phyloP scores from a whole-genome alignment of 2,797 vertebrate genomes.

The Smutsia gigantea region DNA sequence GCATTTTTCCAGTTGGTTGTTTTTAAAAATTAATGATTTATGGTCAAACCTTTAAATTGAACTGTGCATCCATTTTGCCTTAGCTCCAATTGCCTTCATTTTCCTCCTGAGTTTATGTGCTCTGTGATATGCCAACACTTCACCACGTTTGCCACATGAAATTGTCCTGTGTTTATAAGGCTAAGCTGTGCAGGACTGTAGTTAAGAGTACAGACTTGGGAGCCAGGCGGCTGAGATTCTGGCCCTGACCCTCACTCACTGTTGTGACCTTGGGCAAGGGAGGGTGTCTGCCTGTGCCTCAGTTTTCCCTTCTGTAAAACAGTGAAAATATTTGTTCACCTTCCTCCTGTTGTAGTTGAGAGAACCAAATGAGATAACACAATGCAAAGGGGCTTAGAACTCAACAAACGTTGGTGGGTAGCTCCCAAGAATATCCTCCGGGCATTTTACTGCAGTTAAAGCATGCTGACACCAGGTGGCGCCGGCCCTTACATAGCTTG shows the following conservation, averaged over 20 bases:
- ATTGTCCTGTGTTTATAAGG: background rate
- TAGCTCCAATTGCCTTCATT: background rate
- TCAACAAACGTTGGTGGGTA: no score
- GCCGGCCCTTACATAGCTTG: fast-evolving
- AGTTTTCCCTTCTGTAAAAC: background rate
- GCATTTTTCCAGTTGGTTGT: background rate
- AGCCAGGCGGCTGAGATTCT: background rate
- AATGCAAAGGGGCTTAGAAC: background rate
- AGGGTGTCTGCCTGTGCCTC: background rate
- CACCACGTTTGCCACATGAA: background rate
- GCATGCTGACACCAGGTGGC: background rate
- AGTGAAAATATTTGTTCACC: background rate
- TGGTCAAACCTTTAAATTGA: background rate
- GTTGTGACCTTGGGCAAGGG: background rate
- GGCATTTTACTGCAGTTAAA: background rate
- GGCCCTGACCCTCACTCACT: background rate
- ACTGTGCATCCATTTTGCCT: background rate
- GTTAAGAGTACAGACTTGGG: background rate
- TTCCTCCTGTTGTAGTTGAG: background rate
- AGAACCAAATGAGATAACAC: background rate
- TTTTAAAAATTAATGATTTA: background rate
- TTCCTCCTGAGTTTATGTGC: background rate
- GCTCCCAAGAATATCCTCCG: background rate
- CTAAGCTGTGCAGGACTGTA: background rate
- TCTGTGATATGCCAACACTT: background rate